Conservation (phyloP, 2,888 invertebrate genomes). For the Hypomecis atomaria region DNA sequence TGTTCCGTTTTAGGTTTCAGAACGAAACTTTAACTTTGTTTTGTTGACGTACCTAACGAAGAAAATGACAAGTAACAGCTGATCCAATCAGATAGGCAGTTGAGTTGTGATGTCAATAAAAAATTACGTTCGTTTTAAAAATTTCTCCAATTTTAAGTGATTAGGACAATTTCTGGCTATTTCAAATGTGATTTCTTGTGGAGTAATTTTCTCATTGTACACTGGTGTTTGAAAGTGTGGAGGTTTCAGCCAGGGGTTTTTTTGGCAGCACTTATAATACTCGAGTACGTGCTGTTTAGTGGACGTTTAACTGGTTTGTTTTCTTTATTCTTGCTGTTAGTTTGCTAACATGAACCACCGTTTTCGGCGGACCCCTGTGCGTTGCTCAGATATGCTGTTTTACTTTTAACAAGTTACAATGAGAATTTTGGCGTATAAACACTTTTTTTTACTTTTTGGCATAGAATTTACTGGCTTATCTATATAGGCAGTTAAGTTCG, state of each 20-base stretch:
- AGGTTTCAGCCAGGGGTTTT: slow-evolving; percentile 69
- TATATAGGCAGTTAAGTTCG: no score
- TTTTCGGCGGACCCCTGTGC: slow-evolving; percentile 65
- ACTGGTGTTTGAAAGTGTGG: slow-evolving; percentile 63
- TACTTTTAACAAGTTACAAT: slow-evolving; percentile 75
- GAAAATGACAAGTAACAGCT: no score
- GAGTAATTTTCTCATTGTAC: no score
- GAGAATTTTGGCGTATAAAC: slow-evolving; percentile 74
- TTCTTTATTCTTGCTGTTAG: slow-evolving; percentile 66
- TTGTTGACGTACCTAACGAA: no score
- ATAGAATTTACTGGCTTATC: slow-evolving; percentile 82
- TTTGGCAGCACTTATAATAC: slow-evolving; percentile 75
- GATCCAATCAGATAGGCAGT: no score
- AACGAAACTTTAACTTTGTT: no score
- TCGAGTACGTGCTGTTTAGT: slow-evolving; percentile 65
- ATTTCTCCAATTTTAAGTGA: no score
- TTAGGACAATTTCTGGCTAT: no score
- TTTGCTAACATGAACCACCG: slow-evolving; percentile 52
- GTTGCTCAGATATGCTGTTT: slow-evolving; percentile 72
- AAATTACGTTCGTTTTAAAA: no score
- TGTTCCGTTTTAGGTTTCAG: no score
- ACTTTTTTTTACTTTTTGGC: slow-evolving; percentile 75
- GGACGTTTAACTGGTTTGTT: slow-evolving; percentile 75
- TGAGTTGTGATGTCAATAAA: no score
- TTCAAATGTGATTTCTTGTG: no score